phyloP scores from a whole-genome alignment of 2,113 vertebrate species.

The Menura novaehollandiae region DNA sequence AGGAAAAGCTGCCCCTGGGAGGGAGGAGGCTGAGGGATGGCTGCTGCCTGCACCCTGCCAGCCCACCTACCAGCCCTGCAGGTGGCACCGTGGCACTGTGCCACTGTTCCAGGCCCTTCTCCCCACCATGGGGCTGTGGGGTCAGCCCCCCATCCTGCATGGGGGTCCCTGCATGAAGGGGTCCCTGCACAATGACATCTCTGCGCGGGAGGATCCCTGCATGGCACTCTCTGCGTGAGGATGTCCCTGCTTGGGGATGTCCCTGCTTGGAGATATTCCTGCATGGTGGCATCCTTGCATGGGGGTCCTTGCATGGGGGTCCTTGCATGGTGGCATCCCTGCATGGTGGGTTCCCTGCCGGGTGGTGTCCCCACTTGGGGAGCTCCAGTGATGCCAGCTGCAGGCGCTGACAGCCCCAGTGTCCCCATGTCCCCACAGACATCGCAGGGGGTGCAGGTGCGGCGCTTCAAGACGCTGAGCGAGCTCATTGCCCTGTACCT shows the following conservation, averaged over 20 bases:
- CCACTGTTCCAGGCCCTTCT: accelerated
- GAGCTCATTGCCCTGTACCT: conserved; percentile 90
- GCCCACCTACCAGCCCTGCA: background rate
- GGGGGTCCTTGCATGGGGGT: background rate
- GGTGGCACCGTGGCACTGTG: background rate
- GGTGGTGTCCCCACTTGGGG: background rate
- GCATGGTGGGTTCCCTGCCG: background rate
- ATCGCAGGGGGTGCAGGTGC: conserved; percentile 90
- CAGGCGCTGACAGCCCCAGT: background rate
- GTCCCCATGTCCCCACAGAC: conserved; percentile 73
- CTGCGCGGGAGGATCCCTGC: background rate
- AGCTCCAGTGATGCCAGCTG: background rate
- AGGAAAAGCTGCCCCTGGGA: background rate
- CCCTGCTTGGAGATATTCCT: background rate
- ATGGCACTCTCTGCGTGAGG: background rate
- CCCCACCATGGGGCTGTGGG: accelerated
- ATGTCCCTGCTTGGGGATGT: background rate
- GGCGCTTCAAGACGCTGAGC: conserved; percentile 88
- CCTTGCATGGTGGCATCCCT: background rate
- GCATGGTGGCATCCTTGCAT: background rate
- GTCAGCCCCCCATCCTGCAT: background rate
- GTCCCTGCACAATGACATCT: background rate
- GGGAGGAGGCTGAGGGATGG: background rate
- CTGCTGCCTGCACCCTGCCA: background rate
- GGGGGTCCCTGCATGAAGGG: background rate